Conservation (phyloP, 2,888 invertebrate genomes). For the Baronia brevicornis region DNA sequence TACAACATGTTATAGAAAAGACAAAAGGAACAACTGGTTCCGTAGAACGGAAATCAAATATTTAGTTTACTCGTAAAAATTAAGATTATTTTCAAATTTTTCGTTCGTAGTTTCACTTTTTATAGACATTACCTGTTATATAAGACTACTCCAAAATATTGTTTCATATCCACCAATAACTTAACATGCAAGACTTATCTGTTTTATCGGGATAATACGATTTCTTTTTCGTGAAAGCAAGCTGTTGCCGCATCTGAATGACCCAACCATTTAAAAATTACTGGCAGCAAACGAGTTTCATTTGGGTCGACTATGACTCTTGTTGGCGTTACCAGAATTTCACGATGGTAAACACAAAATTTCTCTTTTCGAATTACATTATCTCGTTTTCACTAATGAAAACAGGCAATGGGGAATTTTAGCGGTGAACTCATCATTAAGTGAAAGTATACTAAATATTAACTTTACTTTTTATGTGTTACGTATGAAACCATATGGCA, state of each 20-base stretch:
- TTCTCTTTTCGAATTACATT: constrained; percentile 75
- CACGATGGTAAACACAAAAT: constrained; percentile 67
- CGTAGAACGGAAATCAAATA: constrained; percentile 9
- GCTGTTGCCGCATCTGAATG: constrained; percentile 23
- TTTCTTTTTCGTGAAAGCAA: constrained; percentile 35
- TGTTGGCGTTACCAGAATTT: constrained; percentile 66
- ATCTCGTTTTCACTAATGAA: constrained; percentile 66
- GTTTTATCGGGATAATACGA: too few relatives aligned
- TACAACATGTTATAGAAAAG: constrained; percentile 59
- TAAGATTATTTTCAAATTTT: not conserved
- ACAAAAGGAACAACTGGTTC: constrained; percentile 11
- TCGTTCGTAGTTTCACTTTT: not conserved
- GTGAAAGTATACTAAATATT: constrained; percentile 62
- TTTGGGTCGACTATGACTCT: constrained; percentile 61
- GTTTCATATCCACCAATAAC: too few relatives aligned
- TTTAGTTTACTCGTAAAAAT: not conserved
- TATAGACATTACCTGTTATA: too few relatives aligned
- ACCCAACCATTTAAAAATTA: constrained; percentile 35
- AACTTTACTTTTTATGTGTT: constrained; percentile 60
- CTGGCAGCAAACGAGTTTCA: constrained; percentile 61
- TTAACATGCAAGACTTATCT: too few relatives aligned
- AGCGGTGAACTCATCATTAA: constrained; percentile 51
- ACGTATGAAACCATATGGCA: constrained; percentile 39
- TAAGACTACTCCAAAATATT: too few relatives aligned
- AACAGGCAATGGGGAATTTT: constrained; percentile 57